These are phyloP conservation scores for Dicentrarchus labrax DNA, from an alignment of 2,113 vertebrate genomes.

Conservation along the genomic window DNA sequence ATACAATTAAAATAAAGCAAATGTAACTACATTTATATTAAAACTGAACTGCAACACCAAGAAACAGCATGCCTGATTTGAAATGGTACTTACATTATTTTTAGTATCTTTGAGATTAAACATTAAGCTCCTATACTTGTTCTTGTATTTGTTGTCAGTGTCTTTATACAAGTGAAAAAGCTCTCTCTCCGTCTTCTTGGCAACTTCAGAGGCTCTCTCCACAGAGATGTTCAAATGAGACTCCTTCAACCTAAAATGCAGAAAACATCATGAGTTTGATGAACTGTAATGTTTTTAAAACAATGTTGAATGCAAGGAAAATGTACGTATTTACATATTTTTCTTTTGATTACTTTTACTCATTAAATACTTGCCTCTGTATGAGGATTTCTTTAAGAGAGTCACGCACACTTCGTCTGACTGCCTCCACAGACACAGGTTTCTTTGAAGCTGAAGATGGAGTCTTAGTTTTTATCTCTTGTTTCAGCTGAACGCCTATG, in stretches of 20 bases:
- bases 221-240: slow-evolving; percentile 92
- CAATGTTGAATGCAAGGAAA: neutral
- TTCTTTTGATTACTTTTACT: neutral
- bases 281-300: neutral
- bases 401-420: slow-evolving; percentile 94
- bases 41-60: neutral
- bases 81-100: slow-evolving; percentile 91
- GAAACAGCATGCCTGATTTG: neutral
- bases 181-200: slow-evolving; percentile 94
- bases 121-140: slow-evolving; percentile 98
- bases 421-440: slow-evolving; percentile 92
- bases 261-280: neutral
- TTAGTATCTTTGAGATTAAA: slow-evolving; percentile 99
- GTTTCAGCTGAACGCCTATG: slow-evolving; percentile 87
- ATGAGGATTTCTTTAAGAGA: slow-evolving; percentile 96
- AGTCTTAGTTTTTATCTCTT: slow-evolving; percentile 88
- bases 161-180: slow-evolving; percentile 96
- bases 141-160: slow-evolving; percentile 98
- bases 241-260: slow-evolving; percentile 90
- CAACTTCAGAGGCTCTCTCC: slow-evolving; percentile 93
- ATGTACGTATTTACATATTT: neutral
- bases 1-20: slow-evolving; percentile 6
- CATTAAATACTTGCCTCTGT: slow-evolving; percentile 87
- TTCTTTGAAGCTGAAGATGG: slow-evolving; percentile 88
- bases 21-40: neutral